Base-by-base conservation (phyloP, 1,140 invertebrate genomes). In the Drosophila albomicans region DNA sequence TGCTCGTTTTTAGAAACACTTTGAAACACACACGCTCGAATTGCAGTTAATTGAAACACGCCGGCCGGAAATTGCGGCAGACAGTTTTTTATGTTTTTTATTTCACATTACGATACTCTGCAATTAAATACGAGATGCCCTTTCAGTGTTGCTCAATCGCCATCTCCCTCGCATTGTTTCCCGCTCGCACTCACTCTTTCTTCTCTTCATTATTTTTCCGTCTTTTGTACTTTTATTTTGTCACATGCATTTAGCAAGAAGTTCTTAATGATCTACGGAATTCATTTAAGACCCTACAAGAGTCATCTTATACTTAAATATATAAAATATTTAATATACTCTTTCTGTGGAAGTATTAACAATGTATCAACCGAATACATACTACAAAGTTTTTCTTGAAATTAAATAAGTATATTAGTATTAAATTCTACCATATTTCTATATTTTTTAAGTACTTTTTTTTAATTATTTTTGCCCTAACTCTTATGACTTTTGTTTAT, bases 61-160 rank as follows among this genome's bases (percentile, higher is more conserved):
- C 10, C 52, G 49, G 52, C 62, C 75, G 75, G 80, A 82, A 78
- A 56, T 64, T 69, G 51, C 45, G 28, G n/a, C 32, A 49, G 51
- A 13, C 30, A 8, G 51, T 15, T 41, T 38, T 32, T 30, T 32
- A 10, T 54, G 5, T 54, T 54, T 32, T 13, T 35, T 56, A 15
- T 32, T 56, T 20, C 35, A 54, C 30, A 64, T 73, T 38, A 49
- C 45, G 38, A 64, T 58, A 51, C 15, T 52, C 30, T 35, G 72
- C 32, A 65, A 54, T 65, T 65, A 41, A 57, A 48, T 49, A 59
- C 11, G n/a, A 59, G 38, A 20, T 64, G 52, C 51, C 5, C 20
- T 61, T 28, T 41, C 13, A 1, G 15, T 57, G 8, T 16, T 5
- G 4, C 46, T 20, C 7, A 15, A 6, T 20, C 30, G 16, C 15